Percentiles rank a stretch among this genome's conserved stretches.
Evolutionary conservation across 2,797 vertebrate species (phyloP).

Genomic region (Lithobates sylvaticus): DNA sequence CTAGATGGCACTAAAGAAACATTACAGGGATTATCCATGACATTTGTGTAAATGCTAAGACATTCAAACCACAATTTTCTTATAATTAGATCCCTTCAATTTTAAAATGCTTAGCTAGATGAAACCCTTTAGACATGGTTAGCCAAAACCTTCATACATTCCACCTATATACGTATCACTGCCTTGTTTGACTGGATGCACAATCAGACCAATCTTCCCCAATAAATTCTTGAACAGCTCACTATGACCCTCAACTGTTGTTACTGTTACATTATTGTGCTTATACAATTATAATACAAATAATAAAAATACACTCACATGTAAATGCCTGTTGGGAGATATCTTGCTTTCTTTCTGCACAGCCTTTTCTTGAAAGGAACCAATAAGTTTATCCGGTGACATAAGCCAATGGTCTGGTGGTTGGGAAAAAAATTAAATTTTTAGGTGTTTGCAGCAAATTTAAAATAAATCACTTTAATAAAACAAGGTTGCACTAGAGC

Average conservation of each 20-base stretch:
- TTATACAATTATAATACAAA: too few species aligned
- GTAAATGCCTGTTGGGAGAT: slow-evolving; percentile 90
- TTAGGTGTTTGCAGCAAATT: background rate
- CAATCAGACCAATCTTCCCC: too few species aligned
- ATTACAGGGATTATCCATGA: too few species aligned
- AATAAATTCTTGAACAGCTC: too few species aligned
- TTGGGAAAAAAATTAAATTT: slow-evolving; percentile 54
- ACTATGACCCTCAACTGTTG: background rate
- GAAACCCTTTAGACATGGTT: too few species aligned
- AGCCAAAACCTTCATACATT: too few species aligned
- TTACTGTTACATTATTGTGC: background rate
- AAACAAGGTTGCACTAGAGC: background rate
- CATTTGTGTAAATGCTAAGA: too few species aligned
- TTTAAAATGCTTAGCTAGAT: too few species aligned
- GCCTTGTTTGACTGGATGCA: too few species aligned
- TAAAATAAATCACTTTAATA: background rate
- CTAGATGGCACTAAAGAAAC: too few species aligned
- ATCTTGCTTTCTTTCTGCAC: slow-evolving; percentile 85
- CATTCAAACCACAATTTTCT: too few species aligned
- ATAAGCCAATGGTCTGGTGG: slow-evolving; percentile 93
- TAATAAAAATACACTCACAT: slow-evolving; percentile 78
- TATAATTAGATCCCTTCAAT: too few species aligned
- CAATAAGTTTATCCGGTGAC: slow-evolving; percentile 89
- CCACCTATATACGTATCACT: background rate
- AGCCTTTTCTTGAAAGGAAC: slow-evolving; percentile 88